Conservation (phyloP, 2,797 vertebrate species). For the Allobates femoralis region DNA sequence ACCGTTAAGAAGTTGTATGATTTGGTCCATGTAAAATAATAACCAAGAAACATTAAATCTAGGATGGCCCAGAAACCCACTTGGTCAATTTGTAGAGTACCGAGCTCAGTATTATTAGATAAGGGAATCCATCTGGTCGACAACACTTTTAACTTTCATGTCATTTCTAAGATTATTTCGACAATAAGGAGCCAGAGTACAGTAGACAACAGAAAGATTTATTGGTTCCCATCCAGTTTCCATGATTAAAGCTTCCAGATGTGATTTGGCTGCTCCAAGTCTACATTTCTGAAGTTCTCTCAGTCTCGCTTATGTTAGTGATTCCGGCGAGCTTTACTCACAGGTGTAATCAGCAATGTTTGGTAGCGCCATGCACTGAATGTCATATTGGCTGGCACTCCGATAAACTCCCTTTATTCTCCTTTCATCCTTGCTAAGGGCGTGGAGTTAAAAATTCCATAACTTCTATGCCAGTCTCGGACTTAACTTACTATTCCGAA, state of each 20-base stretch:
- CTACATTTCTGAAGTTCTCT: not conserved
- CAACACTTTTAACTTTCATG: not conserved
- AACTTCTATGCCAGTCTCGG: not conserved
- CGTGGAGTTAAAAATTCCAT: not conserved
- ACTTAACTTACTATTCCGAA: slow-evolving; percentile 1
- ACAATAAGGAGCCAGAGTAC: not conserved
- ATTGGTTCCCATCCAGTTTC: slow-evolving; percentile 6
- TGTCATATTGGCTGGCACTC: slow-evolving; percentile 15
- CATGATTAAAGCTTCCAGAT: slow-evolving; percentile 11
- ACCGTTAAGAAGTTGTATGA: no score
- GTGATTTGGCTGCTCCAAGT: not conserved
- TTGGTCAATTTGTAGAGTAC: not conserved
- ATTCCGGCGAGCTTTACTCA: not conserved
- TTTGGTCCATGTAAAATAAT: no score
- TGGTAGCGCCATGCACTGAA: not conserved
- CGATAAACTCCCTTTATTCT: not conserved
- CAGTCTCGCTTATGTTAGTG: not conserved
- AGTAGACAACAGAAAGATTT: not conserved
- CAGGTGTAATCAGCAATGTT: slow-evolving; percentile 22
- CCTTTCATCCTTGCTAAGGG: not conserved
- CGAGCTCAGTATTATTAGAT: not conserved
- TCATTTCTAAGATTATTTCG: slow-evolving; percentile 2
- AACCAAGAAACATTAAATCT: not conserved
- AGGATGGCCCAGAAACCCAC: not conserved
- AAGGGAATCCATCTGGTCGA: not conserved